Percentiles rank a stretch among this genome's conserved stretches.
phyloP scores from a whole-genome alignment of 2,797 vertebrate species.

The Poeciliopsis turneri region DNA sequence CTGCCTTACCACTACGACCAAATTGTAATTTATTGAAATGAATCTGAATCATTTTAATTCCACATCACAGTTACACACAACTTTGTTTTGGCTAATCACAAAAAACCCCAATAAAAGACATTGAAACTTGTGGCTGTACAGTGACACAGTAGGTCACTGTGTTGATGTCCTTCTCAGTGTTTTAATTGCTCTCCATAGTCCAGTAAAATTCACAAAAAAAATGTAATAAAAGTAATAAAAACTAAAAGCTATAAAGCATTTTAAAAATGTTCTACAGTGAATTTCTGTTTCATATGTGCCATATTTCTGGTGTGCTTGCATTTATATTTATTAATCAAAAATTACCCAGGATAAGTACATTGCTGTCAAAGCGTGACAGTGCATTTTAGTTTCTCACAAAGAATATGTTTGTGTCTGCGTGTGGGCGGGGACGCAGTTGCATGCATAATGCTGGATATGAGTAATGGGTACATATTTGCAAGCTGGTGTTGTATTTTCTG shows the following conservation, averaged over 20 bases:
- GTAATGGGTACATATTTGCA: neutral
- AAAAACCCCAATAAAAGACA: neutral
- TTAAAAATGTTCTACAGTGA: neutral
- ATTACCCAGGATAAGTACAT: slow-evolving; percentile 28
- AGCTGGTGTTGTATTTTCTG: slow-evolving; percentile 12
- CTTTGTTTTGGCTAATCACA: neutral
- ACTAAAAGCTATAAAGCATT: neutral
- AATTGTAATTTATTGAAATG: neutral
- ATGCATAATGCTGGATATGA: slow-evolving; percentile 18
- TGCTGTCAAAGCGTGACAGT: slow-evolving; percentile 30
- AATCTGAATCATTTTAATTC: neutral
- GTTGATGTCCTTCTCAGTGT: neutral
- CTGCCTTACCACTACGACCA: neutral
- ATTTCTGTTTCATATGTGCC: neutral
- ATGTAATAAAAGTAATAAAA: neutral
- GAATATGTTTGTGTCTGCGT: neutral
- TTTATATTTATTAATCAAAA: neutral
- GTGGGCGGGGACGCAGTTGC: slow-evolving; percentile 9
- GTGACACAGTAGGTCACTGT: neutral
- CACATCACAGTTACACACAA: neutral
- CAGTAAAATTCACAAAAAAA: neutral
- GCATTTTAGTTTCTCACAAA: slow-evolving; percentile 10
- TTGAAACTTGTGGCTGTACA: neutral
- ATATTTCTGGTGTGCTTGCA: slow-evolving; percentile 1
- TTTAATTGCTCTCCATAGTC: neutral